Base-by-base conservation (phyloP, 1,140 invertebrate genomes). In the Plectrocnemia conspersa region DNA sequence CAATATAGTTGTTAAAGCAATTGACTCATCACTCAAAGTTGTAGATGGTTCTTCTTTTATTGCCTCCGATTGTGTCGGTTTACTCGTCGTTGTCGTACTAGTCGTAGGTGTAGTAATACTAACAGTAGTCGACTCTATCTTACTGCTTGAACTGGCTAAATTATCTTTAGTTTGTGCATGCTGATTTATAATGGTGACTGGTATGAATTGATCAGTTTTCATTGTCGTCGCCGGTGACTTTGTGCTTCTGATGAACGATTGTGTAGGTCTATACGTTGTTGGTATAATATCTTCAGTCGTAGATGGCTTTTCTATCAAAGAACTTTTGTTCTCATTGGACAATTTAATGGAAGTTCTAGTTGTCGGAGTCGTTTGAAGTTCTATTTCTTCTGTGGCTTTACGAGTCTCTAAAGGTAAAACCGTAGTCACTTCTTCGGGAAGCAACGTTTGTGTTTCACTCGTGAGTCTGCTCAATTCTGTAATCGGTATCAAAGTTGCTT, bases 11-110 rank as follows among this genome's bases (percentile, higher is more conserved):
- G n/a, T n/a, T n/a, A n/a, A n/a, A n/a, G n/a, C n/a, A n/a, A n/a
- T n/a, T 18, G 65, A 59, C 48, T 64, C 63, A 35, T 41, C 55
- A 10, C 59, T 60, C 47, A 58, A 55, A 18, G 32, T 61, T 19
- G 54, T 52, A 48, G 33, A 57, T 29, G 46, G 50, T 23, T 50
- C 36, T 42, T 46, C 52, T 50, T 47, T 33, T 48, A 33, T 47
- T 46, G 49, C 45, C 36, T 55, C 55, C 48, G 59, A 38, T 36
- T 50, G 50, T 41, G 59, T n/a, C n/a, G n/a, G n/a, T n/a, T n/a
- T n/a, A n/a, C n/a, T n/a, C n/a, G n/a, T n/a, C n/a, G n/a, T n/a
- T n/a, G n/a, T n/a, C n/a, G n/a, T n/a, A n/a, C n/a, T n/a, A n/a
- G n/a, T n/a, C n/a, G n/a, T n/a, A n/a, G n/a, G n/a, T n/a, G n/a